Evolutionary conservation across 2,797 vertebrate species (phyloP).

Genomic region (Epinephelus malabaricus): DNA sequence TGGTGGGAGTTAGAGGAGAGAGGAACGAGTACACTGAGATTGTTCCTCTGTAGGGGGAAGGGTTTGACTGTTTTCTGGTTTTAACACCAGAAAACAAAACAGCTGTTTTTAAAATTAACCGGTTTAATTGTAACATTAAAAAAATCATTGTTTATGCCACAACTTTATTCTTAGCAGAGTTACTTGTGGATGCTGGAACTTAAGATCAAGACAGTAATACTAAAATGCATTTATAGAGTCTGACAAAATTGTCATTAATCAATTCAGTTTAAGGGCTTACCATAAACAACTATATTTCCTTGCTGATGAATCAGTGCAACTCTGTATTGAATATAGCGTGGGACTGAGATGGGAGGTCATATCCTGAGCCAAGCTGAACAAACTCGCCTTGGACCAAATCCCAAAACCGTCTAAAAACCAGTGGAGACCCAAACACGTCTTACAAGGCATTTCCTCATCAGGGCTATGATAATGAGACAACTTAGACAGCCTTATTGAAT

Average conservation of each 20-base stretch:
- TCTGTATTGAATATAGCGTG: neutral
- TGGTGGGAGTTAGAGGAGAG: conserved; percentile 54
- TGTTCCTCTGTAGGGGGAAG: conserved; percentile 64
- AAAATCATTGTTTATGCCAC: neutral
- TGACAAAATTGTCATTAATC: conserved; percentile 31
- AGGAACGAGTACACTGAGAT: conserved; percentile 72
- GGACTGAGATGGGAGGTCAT: conserved; percentile 5
- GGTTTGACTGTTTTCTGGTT: neutral
- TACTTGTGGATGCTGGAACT: neutral
- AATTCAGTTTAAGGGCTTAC: conserved; percentile 68
- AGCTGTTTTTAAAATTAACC: conserved; percentile 1
- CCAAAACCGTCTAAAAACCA: conserved; percentile 33
- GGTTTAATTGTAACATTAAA: conserved; percentile 1
- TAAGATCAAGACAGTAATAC: neutral
- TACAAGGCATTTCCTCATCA: conserved; percentile 13
- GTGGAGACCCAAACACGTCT: neutral
- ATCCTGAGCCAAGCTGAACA: conserved; percentile 19
- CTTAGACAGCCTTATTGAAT: conserved; percentile 44
- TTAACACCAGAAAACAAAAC: conserved; percentile 11
- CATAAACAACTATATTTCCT: conserved; percentile 27
- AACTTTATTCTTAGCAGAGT: conserved; percentile 17
- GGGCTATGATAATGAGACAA: conserved; percentile 4
- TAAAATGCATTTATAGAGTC: conserved; percentile 17
- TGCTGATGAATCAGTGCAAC: conserved; percentile 2
- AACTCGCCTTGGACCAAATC: conserved; percentile 21